phyloP scores from a whole-genome alignment of 2,888 invertebrate species.

The Leptopilina syphax region DNA sequence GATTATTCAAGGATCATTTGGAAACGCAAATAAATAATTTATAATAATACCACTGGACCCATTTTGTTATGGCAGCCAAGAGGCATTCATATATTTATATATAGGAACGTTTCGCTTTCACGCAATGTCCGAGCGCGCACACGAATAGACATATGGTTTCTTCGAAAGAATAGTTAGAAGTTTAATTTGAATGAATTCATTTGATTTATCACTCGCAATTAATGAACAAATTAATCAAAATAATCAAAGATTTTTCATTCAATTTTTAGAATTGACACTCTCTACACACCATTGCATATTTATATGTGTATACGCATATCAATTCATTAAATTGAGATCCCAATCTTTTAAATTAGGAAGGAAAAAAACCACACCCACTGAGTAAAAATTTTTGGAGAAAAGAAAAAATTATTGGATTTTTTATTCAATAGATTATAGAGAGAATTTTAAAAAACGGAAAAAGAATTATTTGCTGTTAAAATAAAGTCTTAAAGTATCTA shows the following conservation, averaged over 20 bases:
- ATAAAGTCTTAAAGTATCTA: no score
- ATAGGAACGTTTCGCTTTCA: conserved; percentile 36
- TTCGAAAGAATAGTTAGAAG: conserved; percentile 29
- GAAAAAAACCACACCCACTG: not conserved
- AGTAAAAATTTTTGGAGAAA: no score
- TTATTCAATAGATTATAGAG: no score
- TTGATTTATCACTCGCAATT: conserved; percentile 30
- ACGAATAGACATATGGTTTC: conserved; percentile 38
- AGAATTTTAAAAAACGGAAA: no score
- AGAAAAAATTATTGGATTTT: no score
- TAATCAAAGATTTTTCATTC: conserved; percentile 6
- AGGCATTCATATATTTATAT: conserved; percentile 9
- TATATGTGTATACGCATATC: not conserved
- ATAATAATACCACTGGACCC: conserved; percentile 75
- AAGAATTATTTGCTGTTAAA: no score
- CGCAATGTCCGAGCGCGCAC: conserved; percentile 19
- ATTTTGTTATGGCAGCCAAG: conserved; percentile 58
- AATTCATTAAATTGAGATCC: not conserved
- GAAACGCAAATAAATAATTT: conserved; percentile 77
- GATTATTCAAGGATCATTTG: conserved; percentile 77
- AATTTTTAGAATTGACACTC: not conserved
- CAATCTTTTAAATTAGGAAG: not conserved
- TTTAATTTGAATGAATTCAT: conserved; percentile 16
- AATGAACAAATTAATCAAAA: conserved; percentile 31
- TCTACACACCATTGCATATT: no score